Conservation (phyloP, 2,797 vertebrate species). For the Arctocebus calabarensis region DNA sequence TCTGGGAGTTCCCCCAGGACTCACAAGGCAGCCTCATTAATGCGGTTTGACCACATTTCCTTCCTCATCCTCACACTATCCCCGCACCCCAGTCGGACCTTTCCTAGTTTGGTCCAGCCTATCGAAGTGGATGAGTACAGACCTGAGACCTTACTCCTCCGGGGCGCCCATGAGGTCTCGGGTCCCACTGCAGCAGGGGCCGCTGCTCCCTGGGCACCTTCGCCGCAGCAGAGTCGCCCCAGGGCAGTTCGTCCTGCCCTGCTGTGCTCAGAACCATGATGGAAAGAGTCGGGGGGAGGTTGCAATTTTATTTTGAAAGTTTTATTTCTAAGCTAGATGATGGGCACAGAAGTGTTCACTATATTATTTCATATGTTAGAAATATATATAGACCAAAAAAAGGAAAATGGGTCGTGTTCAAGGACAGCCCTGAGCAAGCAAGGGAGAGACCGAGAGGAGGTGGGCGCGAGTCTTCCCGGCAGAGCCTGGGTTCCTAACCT, state of each 20-base stretch:
- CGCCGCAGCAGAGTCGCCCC: no score
- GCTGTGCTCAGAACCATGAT: background rate
- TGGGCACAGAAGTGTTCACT: background rate
- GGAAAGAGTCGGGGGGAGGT: background rate
- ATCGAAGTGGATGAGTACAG: background rate
- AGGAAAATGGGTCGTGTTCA: background rate
- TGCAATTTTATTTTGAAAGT: background rate
- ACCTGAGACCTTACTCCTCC: background rate
- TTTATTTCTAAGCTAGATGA: conserved; percentile 12
- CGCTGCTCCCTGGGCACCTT: background rate
- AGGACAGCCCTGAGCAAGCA: background rate
- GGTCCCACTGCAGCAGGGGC: background rate
- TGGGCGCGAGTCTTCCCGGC: no score
- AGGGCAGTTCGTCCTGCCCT: fast-evolving
- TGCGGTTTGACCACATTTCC: background rate
- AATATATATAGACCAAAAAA: background rate
- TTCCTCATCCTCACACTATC: background rate
- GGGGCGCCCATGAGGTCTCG: background rate
- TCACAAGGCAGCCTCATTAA: background rate
- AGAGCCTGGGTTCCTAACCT: background rate
- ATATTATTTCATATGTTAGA: background rate
- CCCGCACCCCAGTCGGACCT: background rate
- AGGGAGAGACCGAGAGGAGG: no score
- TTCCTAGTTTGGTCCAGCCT: background rate
- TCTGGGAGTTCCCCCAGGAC: background rate